Evolutionary conservation across 2,797 vertebrate genomes (phyloP).

Genomic region (Dipus sagitta): DNA sequence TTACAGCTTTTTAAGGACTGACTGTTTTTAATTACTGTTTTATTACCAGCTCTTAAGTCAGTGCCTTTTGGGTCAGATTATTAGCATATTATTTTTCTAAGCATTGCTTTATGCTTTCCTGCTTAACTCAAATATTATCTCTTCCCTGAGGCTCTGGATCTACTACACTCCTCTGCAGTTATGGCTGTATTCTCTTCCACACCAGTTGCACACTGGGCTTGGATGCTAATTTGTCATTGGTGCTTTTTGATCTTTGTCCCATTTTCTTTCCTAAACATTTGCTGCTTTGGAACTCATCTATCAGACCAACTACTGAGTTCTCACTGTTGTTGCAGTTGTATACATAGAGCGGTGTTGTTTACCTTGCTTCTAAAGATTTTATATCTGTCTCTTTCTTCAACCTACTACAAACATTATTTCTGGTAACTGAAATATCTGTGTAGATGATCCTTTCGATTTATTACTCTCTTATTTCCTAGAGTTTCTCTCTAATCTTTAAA

Average conservation of each 20-base stretch:
- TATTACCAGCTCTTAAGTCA: slow-evolving; percentile 54
- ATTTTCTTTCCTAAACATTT: background rate
- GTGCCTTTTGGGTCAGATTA: slow-evolving; percentile 48
- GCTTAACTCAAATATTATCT: background rate
- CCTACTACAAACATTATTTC: background rate
- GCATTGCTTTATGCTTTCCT: background rate
- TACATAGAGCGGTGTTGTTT: background rate
- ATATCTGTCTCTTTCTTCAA: background rate
- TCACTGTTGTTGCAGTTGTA: background rate
- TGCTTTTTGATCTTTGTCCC: background rate
- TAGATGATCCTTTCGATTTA: background rate
- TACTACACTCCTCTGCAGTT: background rate
- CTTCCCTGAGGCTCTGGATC: background rate
- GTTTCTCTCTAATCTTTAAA: background rate
- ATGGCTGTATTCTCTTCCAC: background rate
- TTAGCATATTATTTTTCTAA: slow-evolving; percentile 47
- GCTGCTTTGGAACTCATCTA: background rate
- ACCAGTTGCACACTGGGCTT: background rate
- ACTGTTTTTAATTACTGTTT: slow-evolving; percentile 58
- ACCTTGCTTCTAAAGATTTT: background rate
- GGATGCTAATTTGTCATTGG: background rate
- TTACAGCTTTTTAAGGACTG: slow-evolving; percentile 32
- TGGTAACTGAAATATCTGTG: background rate
- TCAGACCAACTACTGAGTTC: background rate
- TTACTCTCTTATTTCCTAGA: background rate